phyloP scores from a whole-genome alignment of 1,140 invertebrate genomes.

The Ganaspis sp. region DNA sequence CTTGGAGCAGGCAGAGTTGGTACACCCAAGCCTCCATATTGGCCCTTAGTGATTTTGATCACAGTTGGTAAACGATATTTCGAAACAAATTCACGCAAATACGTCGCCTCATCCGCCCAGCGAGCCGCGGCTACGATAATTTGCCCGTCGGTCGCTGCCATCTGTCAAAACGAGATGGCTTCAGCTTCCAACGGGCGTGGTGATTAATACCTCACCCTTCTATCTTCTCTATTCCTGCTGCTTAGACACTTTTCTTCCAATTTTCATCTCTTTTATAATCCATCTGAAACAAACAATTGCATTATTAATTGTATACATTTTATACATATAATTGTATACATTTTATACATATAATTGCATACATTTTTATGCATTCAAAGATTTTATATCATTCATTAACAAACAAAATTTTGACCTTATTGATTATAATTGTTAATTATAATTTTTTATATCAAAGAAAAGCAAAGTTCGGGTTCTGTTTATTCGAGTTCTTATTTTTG shows the following conservation, averaged over 20 bases:
- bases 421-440: no score
- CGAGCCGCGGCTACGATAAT: constrained; percentile 88
- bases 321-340: no score
- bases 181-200: constrained; percentile 45
- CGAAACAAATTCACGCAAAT: constrained; percentile 87
- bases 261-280: constrained; percentile 53
- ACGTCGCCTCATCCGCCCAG: constrained; percentile 88
- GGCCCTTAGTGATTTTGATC: constrained; percentile 93
- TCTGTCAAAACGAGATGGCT: constrained; percentile 62
- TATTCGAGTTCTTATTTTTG: no score
- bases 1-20: constrained; percentile 89
- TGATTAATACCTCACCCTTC: constrained; percentile 42
- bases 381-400: no score
- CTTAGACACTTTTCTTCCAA: not conserved
- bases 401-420: no score
- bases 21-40: constrained; percentile 91
- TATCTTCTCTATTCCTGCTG: constrained; percentile 11
- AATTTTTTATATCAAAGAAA: no score
- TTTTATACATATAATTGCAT: no score
- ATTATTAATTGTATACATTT: no score
- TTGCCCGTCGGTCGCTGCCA: constrained; percentile 91
- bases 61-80: constrained; percentile 89
- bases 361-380: no score
- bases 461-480: no score
- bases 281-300: constrained; percentile 58